Conservation (phyloP, 2,113 vertebrate genomes). For the Chascanopsetta lugubris region DNA sequence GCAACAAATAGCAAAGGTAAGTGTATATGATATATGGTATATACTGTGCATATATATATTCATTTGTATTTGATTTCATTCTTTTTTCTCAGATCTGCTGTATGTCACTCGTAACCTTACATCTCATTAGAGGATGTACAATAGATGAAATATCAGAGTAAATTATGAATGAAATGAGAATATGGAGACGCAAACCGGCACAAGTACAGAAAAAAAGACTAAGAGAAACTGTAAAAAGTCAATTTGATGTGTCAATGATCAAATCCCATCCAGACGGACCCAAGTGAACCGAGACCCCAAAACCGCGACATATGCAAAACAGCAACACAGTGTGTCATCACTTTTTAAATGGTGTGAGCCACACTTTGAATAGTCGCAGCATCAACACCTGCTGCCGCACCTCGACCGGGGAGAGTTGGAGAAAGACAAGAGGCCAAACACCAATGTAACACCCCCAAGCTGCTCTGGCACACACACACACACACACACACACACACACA, state of each 20-base stretch:
- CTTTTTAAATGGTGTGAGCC: constrained; percentile 82
- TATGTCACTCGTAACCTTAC: too few species aligned
- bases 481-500: constrained; percentile 13
- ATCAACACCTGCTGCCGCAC: constrained; percentile 74
- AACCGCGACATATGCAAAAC: constrained; percentile 71
- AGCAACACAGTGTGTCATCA: constrained; percentile 66
- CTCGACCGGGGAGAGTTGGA: constrained; percentile 52
- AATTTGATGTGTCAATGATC: constrained; percentile 73
- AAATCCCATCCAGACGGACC: constrained; percentile 54
- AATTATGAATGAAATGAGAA: neutral
- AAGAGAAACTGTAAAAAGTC: constrained; percentile 52
- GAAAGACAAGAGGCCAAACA: constrained; percentile 61
- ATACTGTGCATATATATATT: too few species aligned
- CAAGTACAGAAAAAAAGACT: constrained; percentile 2
- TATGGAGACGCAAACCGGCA: neutral
- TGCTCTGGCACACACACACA: constrained; percentile 44
- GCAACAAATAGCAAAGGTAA: too few species aligned
- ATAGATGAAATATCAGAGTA: neutral
- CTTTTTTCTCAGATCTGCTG: too few species aligned
- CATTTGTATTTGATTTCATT: too few species aligned
- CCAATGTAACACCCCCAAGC: constrained; percentile 53
- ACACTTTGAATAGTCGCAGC: constrained; percentile 70
- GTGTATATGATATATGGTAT: too few species aligned
- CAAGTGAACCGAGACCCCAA: constrained; percentile 42
- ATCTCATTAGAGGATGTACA: too few species aligned